Percentiles rank a stretch among this genome's conserved stretches.
phyloP scores from a whole-genome alignment of 1,140 invertebrate species.

The Phymastichus coffea region DNA sequence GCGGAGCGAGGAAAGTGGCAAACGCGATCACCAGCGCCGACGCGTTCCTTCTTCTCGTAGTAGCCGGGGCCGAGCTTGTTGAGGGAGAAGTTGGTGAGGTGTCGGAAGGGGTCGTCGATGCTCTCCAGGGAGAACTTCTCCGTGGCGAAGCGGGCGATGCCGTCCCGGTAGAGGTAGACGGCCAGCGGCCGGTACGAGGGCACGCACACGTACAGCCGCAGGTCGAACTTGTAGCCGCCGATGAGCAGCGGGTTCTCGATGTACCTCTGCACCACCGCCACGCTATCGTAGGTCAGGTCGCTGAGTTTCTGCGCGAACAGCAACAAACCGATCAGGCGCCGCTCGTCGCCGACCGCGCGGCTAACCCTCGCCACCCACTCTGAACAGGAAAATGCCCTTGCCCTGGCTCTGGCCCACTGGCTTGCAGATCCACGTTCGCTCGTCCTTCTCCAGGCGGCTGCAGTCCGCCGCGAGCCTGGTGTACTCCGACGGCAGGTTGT shows the following conservation, averaged over 20 bases:
- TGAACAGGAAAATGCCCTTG: constrained; percentile 78
- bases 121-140: constrained; percentile 82
- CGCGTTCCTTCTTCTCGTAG: constrained; percentile 74
- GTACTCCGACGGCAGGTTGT: constrained; percentile 81
- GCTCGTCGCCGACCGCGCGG: background rate
- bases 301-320: constrained; percentile 66
- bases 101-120: constrained; percentile 82
- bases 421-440: constrained; percentile 80
- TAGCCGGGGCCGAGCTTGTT: constrained; percentile 81
- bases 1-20: no score
- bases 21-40: constrained; percentile 77
- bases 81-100: constrained; percentile 85
- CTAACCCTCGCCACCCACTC: constrained; percentile 55
- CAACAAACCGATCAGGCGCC: background rate
- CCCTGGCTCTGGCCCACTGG: constrained; percentile 83
- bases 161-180: constrained; percentile 81
- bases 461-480: constrained; percentile 80
- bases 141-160: constrained; percentile 77
- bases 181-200: constrained; percentile 79
- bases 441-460: constrained; percentile 52
- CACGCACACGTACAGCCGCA: constrained; percentile 81
- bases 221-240: constrained; percentile 85
- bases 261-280: constrained; percentile 78
- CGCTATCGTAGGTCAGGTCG: constrained; percentile 71
- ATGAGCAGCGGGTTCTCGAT: constrained; percentile 83